phyloP scores from a whole-genome alignment of 2,888 invertebrate species.

The Scelioninae gen. 2 region DNA sequence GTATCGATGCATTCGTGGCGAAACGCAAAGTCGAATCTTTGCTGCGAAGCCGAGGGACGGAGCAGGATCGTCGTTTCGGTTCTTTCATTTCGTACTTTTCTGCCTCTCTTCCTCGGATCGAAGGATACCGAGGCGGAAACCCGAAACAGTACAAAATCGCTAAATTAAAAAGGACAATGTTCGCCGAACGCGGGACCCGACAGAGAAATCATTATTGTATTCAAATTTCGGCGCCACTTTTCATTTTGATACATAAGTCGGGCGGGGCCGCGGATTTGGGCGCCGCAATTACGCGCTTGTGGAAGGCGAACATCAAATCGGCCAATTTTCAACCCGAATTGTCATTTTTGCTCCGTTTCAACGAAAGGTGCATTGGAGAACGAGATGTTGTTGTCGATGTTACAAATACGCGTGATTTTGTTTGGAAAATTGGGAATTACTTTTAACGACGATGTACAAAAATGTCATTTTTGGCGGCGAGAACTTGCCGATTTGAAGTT shows the following conservation, averaged over 20 bases:
- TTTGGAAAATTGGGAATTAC: too few species aligned
- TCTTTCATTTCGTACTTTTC: conserved; percentile 51
- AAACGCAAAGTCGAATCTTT: conserved; percentile 64
- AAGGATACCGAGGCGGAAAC: conserved; percentile 43
- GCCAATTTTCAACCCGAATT: too few species aligned
- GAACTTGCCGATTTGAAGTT: too few species aligned
- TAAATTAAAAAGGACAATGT: conserved; percentile 55
- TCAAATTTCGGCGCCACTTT: conserved; percentile 42
- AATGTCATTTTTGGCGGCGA: too few species aligned
- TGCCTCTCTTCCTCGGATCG: conserved; percentile 18
- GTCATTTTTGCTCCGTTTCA: too few species aligned
- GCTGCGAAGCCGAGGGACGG: conserved; percentile 54
- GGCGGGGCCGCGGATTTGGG: too few species aligned
- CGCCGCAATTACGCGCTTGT: too few species aligned
- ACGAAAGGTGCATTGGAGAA: too few species aligned
- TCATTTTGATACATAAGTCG: conserved; percentile 53
- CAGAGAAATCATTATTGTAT: conserved; percentile 52
- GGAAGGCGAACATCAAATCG: too few species aligned
- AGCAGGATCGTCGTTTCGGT: conserved; percentile 53
- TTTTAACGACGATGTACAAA: too few species aligned
- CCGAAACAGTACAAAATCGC: conserved; percentile 52
- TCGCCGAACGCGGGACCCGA: conserved; percentile 39
- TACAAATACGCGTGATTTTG: too few species aligned
- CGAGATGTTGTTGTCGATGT: too few species aligned
- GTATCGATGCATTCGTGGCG: conserved; percentile 66